Base-by-base conservation (phyloP, 2,888 invertebrate species). In the Chymomyza procnemis region DNA sequence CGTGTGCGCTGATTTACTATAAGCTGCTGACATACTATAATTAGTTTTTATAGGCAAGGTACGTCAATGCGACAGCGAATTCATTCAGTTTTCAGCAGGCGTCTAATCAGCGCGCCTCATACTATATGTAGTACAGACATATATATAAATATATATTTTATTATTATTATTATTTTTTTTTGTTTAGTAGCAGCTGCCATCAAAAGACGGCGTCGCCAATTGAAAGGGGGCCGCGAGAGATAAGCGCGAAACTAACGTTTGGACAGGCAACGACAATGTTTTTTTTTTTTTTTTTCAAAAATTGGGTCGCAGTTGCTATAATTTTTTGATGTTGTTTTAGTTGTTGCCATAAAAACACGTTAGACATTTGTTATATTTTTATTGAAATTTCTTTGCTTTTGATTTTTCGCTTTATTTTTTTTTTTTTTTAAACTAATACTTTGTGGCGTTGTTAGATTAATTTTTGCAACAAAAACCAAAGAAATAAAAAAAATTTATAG, bases 261-360 rank as follows among this genome's bases (percentile, higher is more conserved):
- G 50, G 50, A 19, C 19, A 16, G 50, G 18, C 14, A 12, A n/a
- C 19, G 16, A 19, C 55, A 19, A 55, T 55, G 52, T 46, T 63
- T 61, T 73, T n/a, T n/a, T n/a, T n/a, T n/a, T n/a, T n/a, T n/a
- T n/a, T n/a, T n/a, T n/a, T n/a, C n/a, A 61, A 57, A 76, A 81
- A 81, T 85, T 85, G 78, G 82, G 85, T 85, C 87, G 85, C 87
- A 75, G 64, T 86, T 19, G 41, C 34, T 54, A 55, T 41, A 54
- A 54, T 21, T 62, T 26, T 54, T 57, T 57, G 14, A 26, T 55
- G 21, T 22, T 41, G 34, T 41, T 41, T 41, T 41, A 12, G 34
- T 41, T 41, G 34, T 73, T 81, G 83, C 76, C 69, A 76, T 80
- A 84, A 83, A 76, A 65, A 69, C n/a, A n/a, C 78, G 86, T 84